phyloP scores from a whole-genome alignment of 2,113 vertebrate species.

The Trogon surrucura region DNA sequence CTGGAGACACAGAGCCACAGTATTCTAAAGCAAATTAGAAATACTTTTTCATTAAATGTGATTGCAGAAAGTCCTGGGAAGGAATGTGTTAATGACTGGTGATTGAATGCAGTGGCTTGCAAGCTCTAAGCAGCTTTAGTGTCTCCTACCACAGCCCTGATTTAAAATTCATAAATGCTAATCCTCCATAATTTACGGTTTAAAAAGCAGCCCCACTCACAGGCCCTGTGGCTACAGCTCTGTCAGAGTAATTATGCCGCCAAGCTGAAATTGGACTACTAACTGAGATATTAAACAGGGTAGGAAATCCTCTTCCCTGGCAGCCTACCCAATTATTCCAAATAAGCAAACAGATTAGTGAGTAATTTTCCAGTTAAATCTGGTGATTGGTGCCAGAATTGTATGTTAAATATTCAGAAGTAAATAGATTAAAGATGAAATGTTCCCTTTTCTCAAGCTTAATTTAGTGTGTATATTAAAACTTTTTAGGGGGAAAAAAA shows the following conservation, averaged over 20 bases:
- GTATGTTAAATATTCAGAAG: constrained; percentile 93
- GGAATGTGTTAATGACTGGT: constrained; percentile 86
- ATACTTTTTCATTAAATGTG: constrained; percentile 15
- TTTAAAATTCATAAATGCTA: constrained; percentile 99
- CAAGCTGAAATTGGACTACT: constrained; percentile 99
- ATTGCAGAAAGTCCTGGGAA: constrained; percentile 70
- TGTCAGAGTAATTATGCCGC: constrained; percentile 99
- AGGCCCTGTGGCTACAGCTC: constrained; percentile 99
- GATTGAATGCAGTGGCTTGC: constrained; percentile 92
- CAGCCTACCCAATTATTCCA: constrained; percentile 99
- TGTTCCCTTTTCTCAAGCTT: constrained; percentile 81
- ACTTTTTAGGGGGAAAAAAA: constrained; percentile 73
- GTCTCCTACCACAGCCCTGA: constrained; percentile 99
- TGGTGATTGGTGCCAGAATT: constrained; percentile 96
- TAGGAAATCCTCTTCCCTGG: constrained; percentile 96
- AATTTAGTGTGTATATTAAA: constrained; percentile 87
- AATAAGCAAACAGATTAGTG: constrained; percentile 99
- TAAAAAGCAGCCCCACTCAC: constrained; percentile 99
- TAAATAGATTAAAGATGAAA: constrained; percentile 96
- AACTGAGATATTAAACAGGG: constrained; percentile 97
- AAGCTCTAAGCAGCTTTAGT: constrained; percentile 99
- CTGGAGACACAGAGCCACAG: not conserved
- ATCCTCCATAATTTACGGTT: constrained; percentile 99
- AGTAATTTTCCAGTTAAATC: constrained; percentile 98
- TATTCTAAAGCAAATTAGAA: constrained; percentile 31